Evolutionary conservation across 2,888 invertebrate species (phyloP).

Genomic region (Chloromyia formosa): DNA sequence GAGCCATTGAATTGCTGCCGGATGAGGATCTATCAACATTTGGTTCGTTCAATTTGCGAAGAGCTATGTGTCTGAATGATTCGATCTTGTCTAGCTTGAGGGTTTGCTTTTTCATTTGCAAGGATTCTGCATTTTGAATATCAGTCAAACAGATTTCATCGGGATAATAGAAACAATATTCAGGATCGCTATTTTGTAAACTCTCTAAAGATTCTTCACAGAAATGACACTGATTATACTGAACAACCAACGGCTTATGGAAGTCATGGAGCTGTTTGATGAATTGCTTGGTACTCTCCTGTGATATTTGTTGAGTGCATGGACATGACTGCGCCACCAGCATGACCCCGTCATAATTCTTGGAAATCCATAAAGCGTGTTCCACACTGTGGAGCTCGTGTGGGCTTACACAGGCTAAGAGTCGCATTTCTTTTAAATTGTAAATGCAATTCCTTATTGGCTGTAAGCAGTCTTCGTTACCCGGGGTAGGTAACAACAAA

Average conservation of each 20-base stretch:
- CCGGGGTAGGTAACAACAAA: slow-evolving; percentile 54
- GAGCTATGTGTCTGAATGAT: background rate
- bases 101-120: slow-evolving; percentile 52
- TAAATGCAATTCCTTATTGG: slow-evolving; percentile 52
- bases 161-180: slow-evolving; percentile 37
- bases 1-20: slow-evolving; percentile 57
- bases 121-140: slow-evolving; percentile 52
- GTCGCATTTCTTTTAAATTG: slow-evolving; percentile 53
- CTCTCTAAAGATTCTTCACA: background rate
- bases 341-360: slow-evolving; percentile 58
- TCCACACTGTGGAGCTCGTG: slow-evolving; percentile 53
- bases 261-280: slow-evolving; percentile 52
- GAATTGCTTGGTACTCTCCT: slow-evolving; percentile 46
- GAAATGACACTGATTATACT: background rate
- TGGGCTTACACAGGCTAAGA: slow-evolving; percentile 56
- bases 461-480: slow-evolving; percentile 52
- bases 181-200: background rate
- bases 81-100: background rate
- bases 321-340: slow-evolving; percentile 26
- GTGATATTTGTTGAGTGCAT: background rate
- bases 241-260: slow-evolving; percentile 57
- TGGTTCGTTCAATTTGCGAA: background rate
- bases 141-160: slow-evolving; percentile 6
- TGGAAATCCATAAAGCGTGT: slow-evolving; percentile 54
- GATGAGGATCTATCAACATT: slow-evolving; percentile 54